A percentile compares a stretch with the other conserved stretches of the same genome.
These are phyloP conservation scores for Triplophysa tibetana DNA, from an alignment of 2,113 vertebrate genomes.

Conservation along the genomic window DNA sequence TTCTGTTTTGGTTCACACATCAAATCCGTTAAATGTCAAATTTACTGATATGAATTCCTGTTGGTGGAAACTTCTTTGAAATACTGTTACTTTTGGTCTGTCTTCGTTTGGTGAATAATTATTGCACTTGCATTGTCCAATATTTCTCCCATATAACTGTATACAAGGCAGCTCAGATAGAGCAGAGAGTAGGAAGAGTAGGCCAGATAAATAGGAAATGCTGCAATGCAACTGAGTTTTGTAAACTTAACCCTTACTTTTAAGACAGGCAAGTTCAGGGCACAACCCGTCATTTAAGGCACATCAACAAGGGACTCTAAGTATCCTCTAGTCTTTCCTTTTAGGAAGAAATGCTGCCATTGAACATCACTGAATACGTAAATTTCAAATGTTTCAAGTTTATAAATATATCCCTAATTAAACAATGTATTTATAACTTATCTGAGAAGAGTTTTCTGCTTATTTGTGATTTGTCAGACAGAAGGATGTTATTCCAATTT, in stretches of 20 bases:
- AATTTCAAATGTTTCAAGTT: not conserved
- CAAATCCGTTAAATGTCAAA: too few species aligned
- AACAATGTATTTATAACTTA: too few species aligned
- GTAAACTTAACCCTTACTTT: not conserved
- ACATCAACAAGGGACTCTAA: not conserved
- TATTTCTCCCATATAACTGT: not conserved
- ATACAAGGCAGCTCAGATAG: not conserved
- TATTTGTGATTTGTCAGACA: slow-evolving; percentile 1
- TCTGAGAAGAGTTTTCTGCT: too few species aligned
- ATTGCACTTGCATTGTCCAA: too few species aligned
- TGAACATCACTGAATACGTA: too few species aligned
- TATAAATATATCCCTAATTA: slow-evolving; percentile 10
- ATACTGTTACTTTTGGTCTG: too few species aligned
- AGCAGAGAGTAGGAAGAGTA: not conserved
- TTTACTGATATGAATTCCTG: too few species aligned
- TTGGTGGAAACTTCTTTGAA: too few species aligned
- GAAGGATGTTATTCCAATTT: not conserved
- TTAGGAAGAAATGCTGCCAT: too few species aligned
- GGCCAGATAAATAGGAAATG: not conserved
- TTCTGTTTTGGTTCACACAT: too few species aligned
- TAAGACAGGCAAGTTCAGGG: not conserved
- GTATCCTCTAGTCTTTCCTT: not conserved
- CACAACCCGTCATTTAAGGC: not conserved
- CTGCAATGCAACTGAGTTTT: not conserved
- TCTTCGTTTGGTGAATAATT: too few species aligned